These are phyloP conservation scores for Tenodera sinensis DNA, from an alignment of 2,888 invertebrate genomes.

Conservation along the genomic window DNA sequence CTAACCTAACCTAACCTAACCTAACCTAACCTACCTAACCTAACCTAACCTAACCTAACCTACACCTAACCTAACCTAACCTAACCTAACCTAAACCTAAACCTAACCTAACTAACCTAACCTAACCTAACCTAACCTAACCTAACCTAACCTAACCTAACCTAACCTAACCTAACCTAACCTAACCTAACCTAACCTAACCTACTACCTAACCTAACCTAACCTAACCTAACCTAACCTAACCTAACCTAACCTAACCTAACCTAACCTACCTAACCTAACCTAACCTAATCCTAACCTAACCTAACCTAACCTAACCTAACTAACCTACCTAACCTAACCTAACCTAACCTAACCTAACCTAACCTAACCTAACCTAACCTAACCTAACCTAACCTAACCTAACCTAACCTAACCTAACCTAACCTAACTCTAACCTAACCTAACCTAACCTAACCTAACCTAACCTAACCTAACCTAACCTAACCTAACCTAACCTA, in stretches of 20 bases:
- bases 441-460: slow-evolving; percentile 11
- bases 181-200: too few relatives aligned
- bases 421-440: slow-evolving; percentile 6
- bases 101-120: background rate
- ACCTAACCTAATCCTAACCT: background rate
- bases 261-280: slow-evolving; percentile 31
- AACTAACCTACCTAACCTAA: too few relatives aligned
- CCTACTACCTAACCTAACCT: slow-evolving; percentile 32
- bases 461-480: slow-evolving; percentile 15
- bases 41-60: background rate
- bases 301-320: slow-evolving; percentile 20
- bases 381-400: slow-evolving; percentile 32
- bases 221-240: slow-evolving; percentile 30
- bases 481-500: background rate
- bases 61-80: too few relatives aligned
- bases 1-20: too few relatives aligned
- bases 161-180: slow-evolving; percentile 26
- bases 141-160: slow-evolving; percentile 35
- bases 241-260: slow-evolving; percentile 25
- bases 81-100: background rate
- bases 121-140: background rate
- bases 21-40: background rate
- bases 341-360: too few relatives aligned
- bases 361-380: slow-evolving; percentile 33
- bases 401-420: slow-evolving; percentile 10